Percentiles rank a stretch among this genome's conserved stretches.
These are phyloP conservation scores for Hofmannophila pseudospretella DNA, from an alignment of 2,888 invertebrate species.

Conservation along the genomic window DNA sequence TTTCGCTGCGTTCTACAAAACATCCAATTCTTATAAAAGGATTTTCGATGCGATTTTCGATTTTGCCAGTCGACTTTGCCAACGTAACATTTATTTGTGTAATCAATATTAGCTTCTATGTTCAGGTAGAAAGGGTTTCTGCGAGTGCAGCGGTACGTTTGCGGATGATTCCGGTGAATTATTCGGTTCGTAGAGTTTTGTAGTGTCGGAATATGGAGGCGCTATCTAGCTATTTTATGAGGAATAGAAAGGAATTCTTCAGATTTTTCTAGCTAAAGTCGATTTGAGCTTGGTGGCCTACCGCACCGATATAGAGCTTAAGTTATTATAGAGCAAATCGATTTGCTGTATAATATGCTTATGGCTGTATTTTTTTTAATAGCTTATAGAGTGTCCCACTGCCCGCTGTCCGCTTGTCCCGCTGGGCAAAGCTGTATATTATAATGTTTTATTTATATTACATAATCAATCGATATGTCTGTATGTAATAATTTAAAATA, in stretches of 20 bases:
- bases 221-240: slow-evolving; percentile 47
- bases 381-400: no score
- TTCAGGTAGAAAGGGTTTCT: neutral
- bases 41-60: neutral
- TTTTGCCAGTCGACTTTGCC: neutral
- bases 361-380: no score
- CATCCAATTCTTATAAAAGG: neutral
- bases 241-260: slow-evolving; percentile 40
- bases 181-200: slow-evolving; percentile 45
- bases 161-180: slow-evolving; percentile 36
- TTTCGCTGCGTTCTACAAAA: no score
- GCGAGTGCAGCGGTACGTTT: slow-evolving; percentile 3
- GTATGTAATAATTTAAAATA: no score
- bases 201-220: slow-evolving; percentile 33
- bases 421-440: no score
- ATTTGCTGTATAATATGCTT: no score
- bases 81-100: neutral
- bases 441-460: no score
- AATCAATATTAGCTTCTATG: neutral
- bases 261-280: slow-evolving; percentile 1
- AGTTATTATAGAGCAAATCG: no score
- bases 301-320: no score
- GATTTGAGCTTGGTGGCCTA: neutral
- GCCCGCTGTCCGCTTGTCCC: no score
- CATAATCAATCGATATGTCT: no score